These are phyloP conservation scores for Aradophagus sp. DNA, from an alignment of 1,140 invertebrate genomes.

Conservation along the genomic window DNA sequence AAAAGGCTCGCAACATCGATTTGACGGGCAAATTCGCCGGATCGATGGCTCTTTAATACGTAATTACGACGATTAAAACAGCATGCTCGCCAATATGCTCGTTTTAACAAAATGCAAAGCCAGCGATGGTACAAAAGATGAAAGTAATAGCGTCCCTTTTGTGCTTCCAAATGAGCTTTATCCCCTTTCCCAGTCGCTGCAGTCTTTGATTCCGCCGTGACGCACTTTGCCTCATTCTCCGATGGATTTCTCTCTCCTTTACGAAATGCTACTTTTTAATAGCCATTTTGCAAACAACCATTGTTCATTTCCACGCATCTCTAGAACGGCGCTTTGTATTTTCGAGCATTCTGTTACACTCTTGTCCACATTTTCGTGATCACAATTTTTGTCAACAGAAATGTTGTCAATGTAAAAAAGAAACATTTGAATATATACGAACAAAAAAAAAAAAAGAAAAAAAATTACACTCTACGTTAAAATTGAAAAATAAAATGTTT, in stretches of 20 bases:
- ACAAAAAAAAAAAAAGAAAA: no score
- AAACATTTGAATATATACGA: no score
- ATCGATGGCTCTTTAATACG: slow-evolving; percentile 16
- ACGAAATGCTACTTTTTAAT: slow-evolving; percentile 19
- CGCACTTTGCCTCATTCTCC: slow-evolving; percentile 19
- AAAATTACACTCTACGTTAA: no score
- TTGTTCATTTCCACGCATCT: slow-evolving; percentile 6
- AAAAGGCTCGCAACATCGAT: no score
- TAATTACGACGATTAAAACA: slow-evolving; percentile 34
- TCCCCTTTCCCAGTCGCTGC: slow-evolving; percentile 7
- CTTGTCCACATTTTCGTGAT: no score
- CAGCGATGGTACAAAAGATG: slow-evolving; percentile 17
- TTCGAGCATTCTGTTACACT: no score
- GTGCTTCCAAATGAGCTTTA: slow-evolving; percentile 33
- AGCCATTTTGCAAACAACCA: slow-evolving; percentile 21
- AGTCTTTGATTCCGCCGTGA: slow-evolving; percentile 23
- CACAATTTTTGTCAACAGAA: no score
- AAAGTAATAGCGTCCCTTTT: slow-evolving; percentile 34
- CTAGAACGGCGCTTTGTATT: no score
- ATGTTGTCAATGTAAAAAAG: no score
- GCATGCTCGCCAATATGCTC: slow-evolving; percentile 9
- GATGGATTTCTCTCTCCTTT: slow-evolving; percentile 23
- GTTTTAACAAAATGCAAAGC: slow-evolving; percentile 35
- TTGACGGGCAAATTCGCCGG: no score
- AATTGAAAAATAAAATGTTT: no score